Base-by-base conservation (phyloP, 1,140 invertebrate genomes). In the Berghia stephanieae region DNA sequence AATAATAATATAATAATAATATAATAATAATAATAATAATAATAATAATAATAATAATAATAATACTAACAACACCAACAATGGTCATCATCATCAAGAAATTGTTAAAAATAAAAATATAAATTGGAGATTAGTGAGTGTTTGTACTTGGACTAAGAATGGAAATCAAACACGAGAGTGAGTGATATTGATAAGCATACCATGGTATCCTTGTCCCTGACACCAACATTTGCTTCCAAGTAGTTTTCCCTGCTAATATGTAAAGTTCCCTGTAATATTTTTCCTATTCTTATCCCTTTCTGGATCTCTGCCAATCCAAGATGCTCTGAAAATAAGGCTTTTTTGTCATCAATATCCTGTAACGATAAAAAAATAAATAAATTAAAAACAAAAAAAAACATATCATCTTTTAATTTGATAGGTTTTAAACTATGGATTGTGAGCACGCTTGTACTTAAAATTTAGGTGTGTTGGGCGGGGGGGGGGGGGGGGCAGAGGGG, bases 181-280 rank as follows among this genome's bases (percentile, higher is more conserved):
- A n/a, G n/a, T n/a, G n/a, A n/a, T n/a, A n/a, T n/a, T n/a, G n/a
- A n/a, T n/a, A 3, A 38, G 24, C 46, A 24, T 74, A 86, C 85
- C 85, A 86, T 85, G 55, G 79, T 78, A 18, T 90, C 86, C 43
- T 86, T 80, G 60, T 87, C 85, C 34, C 82, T 94, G 0, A 97
- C 92, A 87, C 92, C 94, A 13, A 98, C 95, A 83, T 91, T 94
- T n/a, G 95, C 98, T 91, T 99, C 97, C 1, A 98, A 90, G 87
- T 96, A 99, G 90, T 99, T 99, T 84, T 98, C 96, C 78, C 94
- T 91, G 2, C 89, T 91, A 18, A 90, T 90, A 78, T 89, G 91
- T 88, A 96, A 89, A 27, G 81, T 84, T 24, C 97, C 97, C 89
- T 98, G 96, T 36, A 94, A 84, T 40, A 95, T 90, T 84, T 92